Conservation (phyloP, 2,113 vertebrate species). For the Orthonyx spaldingii region DNA sequence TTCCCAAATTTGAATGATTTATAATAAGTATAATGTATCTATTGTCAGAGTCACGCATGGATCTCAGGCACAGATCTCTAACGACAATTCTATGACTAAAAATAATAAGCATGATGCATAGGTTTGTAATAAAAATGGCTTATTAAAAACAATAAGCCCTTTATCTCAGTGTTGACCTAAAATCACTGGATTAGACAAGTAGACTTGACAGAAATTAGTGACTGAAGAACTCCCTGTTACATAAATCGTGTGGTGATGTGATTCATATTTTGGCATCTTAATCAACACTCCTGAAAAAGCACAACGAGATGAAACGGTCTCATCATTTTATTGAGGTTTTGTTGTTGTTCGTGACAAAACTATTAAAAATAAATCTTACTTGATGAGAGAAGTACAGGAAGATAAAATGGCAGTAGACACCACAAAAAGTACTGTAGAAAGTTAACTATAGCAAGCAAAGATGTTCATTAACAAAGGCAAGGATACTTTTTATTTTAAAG, state of each 20-base stretch:
- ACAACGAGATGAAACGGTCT: neutral
- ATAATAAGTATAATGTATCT: neutral
- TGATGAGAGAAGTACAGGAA: neutral
- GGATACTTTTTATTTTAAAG: neutral
- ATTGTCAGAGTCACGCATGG: neutral
- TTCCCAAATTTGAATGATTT: neutral
- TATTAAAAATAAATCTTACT: neutral
- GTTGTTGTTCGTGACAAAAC: neutral
- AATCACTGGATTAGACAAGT: neutral
- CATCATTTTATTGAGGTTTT: neutral
- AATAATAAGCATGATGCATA: neutral
- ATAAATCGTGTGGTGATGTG: rapidly evolving
- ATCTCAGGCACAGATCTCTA: neutral
- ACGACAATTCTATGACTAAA: neutral
- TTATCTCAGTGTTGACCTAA: neutral
- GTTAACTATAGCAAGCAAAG: neutral
- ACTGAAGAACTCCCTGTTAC: neutral
- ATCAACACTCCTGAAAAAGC: neutral
- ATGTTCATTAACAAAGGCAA: neutral
- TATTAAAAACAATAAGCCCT: neutral
- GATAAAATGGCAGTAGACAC: neutral
- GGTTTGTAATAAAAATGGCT: neutral
- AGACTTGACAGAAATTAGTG: neutral
- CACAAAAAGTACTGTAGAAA: neutral
- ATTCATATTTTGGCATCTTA: neutral